Evolutionary conservation across 1,140 invertebrate species (phyloP).

Genomic region (Anastrepha obliqua): DNA sequence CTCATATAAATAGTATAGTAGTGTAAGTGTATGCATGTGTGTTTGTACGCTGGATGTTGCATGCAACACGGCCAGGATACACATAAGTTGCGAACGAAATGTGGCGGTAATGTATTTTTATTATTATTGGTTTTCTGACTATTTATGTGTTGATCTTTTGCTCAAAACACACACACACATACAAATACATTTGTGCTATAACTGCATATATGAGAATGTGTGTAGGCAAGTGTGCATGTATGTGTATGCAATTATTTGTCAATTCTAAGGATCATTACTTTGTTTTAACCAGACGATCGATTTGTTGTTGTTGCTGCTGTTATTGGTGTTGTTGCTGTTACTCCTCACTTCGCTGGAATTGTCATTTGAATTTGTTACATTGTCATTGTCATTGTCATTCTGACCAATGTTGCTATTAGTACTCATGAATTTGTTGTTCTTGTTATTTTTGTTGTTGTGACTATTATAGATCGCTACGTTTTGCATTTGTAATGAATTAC

Average conservation of each 20-base stretch:
- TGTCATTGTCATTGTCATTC: slow-evolving; percentile 43
- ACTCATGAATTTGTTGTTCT: background rate
- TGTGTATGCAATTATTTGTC: background rate
- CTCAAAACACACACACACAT: background rate
- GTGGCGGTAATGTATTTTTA: slow-evolving; percentile 51
- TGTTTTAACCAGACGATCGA: background rate
- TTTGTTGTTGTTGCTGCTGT: background rate
- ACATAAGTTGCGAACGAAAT: slow-evolving; percentile 41
- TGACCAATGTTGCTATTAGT: slow-evolving; percentile 40
- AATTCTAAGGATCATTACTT: slow-evolving; percentile 41
- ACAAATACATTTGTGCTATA: too few species aligned
- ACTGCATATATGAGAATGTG: background rate
- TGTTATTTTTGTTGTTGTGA: background rate
- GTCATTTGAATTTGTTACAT: slow-evolving; percentile 25
- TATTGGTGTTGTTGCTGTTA: background rate
- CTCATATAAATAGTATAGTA: too few species aligned
- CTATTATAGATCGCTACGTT: slow-evolving; percentile 50
- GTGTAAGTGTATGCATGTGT: background rate
- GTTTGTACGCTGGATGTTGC: background rate
- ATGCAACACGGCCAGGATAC: background rate
- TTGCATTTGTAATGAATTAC: slow-evolving; percentile 52
- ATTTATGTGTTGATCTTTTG: slow-evolving; percentile 51
- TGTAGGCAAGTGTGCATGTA: background rate
- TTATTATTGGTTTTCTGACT: slow-evolving; percentile 42
- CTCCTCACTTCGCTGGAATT: slow-evolving; percentile 5